Evolutionary conservation across 2,113 vertebrate genomes (phyloP).

Genomic region (Semnornis frantzii): DNA sequence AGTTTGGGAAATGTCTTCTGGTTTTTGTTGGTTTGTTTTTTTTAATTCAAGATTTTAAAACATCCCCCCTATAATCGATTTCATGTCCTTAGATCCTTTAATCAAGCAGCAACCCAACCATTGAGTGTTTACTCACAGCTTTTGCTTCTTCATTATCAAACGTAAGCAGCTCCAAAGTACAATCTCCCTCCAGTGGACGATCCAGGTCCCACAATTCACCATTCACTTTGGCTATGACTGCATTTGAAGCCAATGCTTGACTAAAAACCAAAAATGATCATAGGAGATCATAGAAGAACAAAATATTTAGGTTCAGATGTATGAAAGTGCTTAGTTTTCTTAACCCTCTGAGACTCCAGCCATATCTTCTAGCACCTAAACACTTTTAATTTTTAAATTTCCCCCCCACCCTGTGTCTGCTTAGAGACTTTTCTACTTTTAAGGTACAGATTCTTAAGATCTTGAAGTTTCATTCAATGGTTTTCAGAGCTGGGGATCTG

Average conservation of each 20-base stretch:
- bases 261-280: conserved; percentile 36
- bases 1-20: fast-evolving
- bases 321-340: neutral
- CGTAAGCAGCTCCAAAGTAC: conserved; percentile 71
- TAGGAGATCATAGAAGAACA: neutral
- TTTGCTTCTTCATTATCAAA: conserved; percentile 80
- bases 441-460: neutral
- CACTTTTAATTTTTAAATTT: neutral
- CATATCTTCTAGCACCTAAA: neutral
- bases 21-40: neutral
- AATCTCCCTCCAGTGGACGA: conserved; percentile 75
- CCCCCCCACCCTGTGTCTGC: neutral
- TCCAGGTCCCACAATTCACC: conserved; percentile 80
- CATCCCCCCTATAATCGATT: neutral
- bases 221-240: conserved; percentile 78
- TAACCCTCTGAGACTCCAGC: neutral
- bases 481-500: neutral
- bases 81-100: neutral
- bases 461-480: neutral
- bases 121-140: conserved; percentile 68
- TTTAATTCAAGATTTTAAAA: neutral
- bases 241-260: conserved; percentile 68
- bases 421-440: neutral
- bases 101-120: neutral
- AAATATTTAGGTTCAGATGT: neutral